Conservation (phyloP, 1,140 invertebrate species). For the Cydia splendana region DNA sequence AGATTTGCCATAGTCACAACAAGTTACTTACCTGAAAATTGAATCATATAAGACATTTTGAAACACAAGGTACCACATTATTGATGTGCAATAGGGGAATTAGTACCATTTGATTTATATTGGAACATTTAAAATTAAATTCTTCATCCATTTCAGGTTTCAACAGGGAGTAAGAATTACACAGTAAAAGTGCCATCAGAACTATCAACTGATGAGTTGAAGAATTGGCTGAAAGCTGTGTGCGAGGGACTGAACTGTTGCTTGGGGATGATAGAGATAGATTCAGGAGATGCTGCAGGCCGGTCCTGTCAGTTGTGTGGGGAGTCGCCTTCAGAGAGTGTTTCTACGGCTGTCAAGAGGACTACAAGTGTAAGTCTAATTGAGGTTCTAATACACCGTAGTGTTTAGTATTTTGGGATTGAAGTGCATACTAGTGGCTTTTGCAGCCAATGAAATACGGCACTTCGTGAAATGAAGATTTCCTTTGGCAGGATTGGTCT, state of each 20-base stretch:
- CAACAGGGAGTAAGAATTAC: slow-evolving; percentile 66
- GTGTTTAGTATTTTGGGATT: too few species aligned
- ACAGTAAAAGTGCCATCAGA: slow-evolving; percentile 74
- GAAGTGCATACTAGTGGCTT: too few species aligned
- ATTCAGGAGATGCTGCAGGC: slow-evolving; percentile 64
- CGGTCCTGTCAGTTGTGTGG: slow-evolving; percentile 68
- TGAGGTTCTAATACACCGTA: neutral
- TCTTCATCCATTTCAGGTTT: slow-evolving; percentile 60
- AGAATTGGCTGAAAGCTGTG: slow-evolving; percentile 72
- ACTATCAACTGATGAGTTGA: slow-evolving; percentile 66
- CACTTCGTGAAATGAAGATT: too few species aligned
- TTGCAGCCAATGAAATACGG: too few species aligned
- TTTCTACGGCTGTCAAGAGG: slow-evolving; percentile 63
- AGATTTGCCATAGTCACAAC: too few species aligned
- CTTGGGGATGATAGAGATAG: slow-evolving; percentile 72
- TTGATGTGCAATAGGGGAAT: too few species aligned
- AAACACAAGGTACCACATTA: too few species aligned
- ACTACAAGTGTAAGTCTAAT: slow-evolving; percentile 57
- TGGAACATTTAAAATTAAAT: neutral
- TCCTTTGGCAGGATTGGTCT: too few species aligned
- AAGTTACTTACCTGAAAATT: too few species aligned
- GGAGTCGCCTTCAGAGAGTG: slow-evolving; percentile 67
- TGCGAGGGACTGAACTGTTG: slow-evolving; percentile 70
- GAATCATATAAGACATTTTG: too few species aligned
- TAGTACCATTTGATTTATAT: neutral